Evolutionary conservation across 2,113 vertebrate genomes (phyloP).

Genomic region (Pyrgilauda ruficollis): DNA sequence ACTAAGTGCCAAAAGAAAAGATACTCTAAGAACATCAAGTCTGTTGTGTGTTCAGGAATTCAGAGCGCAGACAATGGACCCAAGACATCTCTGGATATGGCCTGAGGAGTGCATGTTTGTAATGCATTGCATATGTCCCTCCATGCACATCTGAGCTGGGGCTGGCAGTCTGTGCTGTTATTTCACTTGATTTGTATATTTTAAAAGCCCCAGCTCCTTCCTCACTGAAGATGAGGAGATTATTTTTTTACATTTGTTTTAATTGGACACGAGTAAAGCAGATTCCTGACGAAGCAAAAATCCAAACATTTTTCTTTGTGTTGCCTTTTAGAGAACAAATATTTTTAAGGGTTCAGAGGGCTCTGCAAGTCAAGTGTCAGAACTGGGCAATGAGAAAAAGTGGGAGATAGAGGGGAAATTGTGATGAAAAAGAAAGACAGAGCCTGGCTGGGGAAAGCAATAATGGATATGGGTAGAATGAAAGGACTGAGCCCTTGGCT

Average conservation of each 20-base stretch:
- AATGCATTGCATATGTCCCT: neutral
- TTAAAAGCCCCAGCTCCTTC: neutral
- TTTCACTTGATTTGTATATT: constrained; percentile 33
- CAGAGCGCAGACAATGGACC: neutral
- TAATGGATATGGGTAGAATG: neutral
- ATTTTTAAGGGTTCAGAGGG: neutral
- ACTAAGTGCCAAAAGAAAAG: neutral
- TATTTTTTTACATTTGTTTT: constrained; percentile 33
- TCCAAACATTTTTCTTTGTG: neutral
- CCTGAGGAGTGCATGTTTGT: neutral
- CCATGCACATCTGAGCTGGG: neutral
- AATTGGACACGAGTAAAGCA: neutral
- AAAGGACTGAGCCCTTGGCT: constrained; percentile 4
- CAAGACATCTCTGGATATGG: neutral
- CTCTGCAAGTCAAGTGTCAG: neutral
- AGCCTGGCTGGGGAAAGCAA: neutral
- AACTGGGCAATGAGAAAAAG: neutral
- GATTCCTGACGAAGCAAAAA: constrained; percentile 1
- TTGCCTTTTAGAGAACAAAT: constrained; percentile 31
- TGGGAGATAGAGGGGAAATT: neutral
- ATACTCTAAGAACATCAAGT: neutral
- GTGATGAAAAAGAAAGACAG: neutral
- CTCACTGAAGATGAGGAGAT: neutral
- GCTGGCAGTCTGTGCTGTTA: neutral
- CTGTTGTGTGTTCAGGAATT: neutral